These are phyloP conservation scores for Aythya baeri DNA, from an alignment of 2,113 vertebrate genomes.

Conservation along the genomic window DNA sequence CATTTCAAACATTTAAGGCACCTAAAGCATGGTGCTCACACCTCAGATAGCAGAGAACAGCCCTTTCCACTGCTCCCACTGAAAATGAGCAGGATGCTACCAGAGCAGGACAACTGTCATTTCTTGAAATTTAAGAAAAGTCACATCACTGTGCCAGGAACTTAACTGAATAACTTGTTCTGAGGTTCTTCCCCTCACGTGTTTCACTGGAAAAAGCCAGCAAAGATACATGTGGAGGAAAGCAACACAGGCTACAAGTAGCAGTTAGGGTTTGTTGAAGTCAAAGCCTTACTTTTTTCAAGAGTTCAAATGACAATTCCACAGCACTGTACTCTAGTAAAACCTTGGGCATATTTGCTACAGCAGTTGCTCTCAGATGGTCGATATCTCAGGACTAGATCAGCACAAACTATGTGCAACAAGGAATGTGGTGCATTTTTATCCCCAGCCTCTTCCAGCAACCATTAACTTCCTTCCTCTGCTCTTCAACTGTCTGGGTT, in stretches of 20 bases:
- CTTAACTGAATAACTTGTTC: neutral
- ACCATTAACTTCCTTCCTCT: neutral
- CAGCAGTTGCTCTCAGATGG: neutral
- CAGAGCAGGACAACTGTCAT: accelerated
- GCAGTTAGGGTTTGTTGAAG: neutral
- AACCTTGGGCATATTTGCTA: neutral
- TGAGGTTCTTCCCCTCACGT: neutral
- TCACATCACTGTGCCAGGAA: accelerated
- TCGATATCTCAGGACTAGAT: neutral
- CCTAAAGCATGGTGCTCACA: neutral
- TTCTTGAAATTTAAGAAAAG: accelerated
- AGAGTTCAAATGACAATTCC: accelerated
- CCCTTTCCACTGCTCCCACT: neutral
- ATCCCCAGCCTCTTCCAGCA: neutral
- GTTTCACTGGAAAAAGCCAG: neutral
- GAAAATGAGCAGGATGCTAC: accelerated
- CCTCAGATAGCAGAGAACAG: neutral
- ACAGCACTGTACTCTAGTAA: accelerated
- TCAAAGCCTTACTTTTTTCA: neutral
- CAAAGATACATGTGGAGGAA: neutral
- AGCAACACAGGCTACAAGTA: neutral
- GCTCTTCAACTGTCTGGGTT: neutral
- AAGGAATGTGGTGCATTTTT: neutral
- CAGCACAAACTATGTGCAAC: neutral
- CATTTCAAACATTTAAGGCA: neutral